phyloP scores from a whole-genome alignment of 2,113 vertebrate genomes.

The Lophotis ruficrista region DNA sequence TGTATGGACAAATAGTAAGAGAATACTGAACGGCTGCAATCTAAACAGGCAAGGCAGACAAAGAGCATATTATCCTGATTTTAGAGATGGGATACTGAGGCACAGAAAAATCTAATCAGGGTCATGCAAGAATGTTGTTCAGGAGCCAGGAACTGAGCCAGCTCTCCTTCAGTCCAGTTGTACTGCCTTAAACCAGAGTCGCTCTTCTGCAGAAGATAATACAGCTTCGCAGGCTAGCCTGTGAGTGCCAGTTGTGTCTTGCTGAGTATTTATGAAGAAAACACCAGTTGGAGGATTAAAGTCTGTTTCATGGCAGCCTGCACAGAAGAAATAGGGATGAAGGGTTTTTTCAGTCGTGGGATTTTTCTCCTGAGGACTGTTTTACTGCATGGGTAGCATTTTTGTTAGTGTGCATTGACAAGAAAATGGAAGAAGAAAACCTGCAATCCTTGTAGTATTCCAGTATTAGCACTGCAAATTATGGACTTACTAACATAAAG shows the following conservation, averaged over 20 bases:
- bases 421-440: not conserved
- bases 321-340: not conserved
- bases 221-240: not conserved
- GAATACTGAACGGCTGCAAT: slow-evolving; percentile 46
- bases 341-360: not conserved
- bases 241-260: slow-evolving; percentile 32
- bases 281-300: slow-evolving; percentile 17
- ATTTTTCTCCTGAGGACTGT: not conserved
- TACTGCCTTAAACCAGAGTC: not conserved
- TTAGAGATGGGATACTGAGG: slow-evolving; percentile 65
- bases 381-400: not conserved
- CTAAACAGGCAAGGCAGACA: slow-evolving; percentile 52
- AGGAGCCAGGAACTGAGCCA: slow-evolving; percentile 25
- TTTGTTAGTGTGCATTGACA: not conserved
- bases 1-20: slow-evolving; percentile 47
- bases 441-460: not conserved
- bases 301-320: not conserved
- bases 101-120: slow-evolving; percentile 54
- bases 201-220: slow-evolving; percentile 20
- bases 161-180: not conserved
- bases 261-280: slow-evolving; percentile 37
- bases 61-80: slow-evolving; percentile 58
- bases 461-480: not conserved
- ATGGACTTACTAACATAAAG: not conserved
- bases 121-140: slow-evolving; percentile 42